Base-by-base conservation (phyloP, 64 coral and sea anemone species). In the Montipora cactus region DNA sequence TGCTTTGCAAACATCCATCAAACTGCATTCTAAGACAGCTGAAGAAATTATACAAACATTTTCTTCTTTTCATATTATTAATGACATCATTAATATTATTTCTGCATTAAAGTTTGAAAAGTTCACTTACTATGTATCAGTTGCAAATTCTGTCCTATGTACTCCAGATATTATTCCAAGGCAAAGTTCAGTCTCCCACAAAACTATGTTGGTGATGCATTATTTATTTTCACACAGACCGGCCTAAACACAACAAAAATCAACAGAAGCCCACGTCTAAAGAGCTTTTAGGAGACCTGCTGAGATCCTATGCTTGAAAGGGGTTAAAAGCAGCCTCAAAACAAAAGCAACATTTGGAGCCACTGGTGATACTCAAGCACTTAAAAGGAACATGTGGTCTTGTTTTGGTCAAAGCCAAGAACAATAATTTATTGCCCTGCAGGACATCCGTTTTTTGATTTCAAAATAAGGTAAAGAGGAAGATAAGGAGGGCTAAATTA, bases 201-300 rank as follows among this genome's bases (percentile, higher is more conserved):
- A 22, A 14, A 22, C 13, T 47, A 46, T 86, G 44, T 71, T 16
- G 8, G 82, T 71, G 45, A 86, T 86, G n/a, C 46, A 86, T 86
- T 86, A 86, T 72, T 86, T 86, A 86, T 86, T 68, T 59, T 50
- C 45, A 7, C 16, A 49, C 62, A 47, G 82, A 44, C 64, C 68
- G 47, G 67, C 82, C 82, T 86, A 71, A 86, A 86, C 66, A 49
- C 8, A 72, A 66, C 46, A 64, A 47, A 47, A 72, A 71, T 72
- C 66, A 86, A 83, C 76, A 23, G 16, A 86, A 86, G 50, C 5
- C 46, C n/a, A n/a, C 47, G 66, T 66, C 67, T 86, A 46, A 51
- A 86, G 50, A 50, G 82, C 66, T 49, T 64, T 51, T 72, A 85
- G 47, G 14, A 50, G 11, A 8, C 82, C 82, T 16, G 46, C 82